These are phyloP conservation scores for Drosophila ustulata DNA, from an alignment of 2,888 invertebrate genomes.

Conservation along the genomic window DNA sequence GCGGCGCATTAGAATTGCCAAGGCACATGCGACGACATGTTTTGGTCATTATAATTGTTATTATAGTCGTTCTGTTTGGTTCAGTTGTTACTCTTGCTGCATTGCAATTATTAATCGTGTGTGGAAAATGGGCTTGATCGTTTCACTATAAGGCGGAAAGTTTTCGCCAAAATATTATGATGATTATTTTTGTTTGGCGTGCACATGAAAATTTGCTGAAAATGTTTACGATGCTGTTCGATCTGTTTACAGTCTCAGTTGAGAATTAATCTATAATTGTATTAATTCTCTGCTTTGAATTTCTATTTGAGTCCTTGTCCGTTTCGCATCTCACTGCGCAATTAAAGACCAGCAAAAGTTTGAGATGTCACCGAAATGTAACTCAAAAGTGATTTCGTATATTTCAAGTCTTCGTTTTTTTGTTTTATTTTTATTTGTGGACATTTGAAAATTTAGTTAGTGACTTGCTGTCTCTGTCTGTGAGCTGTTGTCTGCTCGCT, in stretches of 20 bases:
- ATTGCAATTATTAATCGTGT: constrained; percentile 53
- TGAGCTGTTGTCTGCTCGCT: constrained; percentile 41
- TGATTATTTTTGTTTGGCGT: background rate
- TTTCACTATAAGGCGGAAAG: background rate
- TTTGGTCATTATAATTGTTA: constrained; percentile 70
- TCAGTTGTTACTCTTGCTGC: constrained; percentile 28
- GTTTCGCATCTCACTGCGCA: background rate
- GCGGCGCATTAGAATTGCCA: constrained; percentile 43
- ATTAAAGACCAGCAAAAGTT: background rate
- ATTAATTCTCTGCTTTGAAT: too few species aligned
- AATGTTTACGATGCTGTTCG: background rate
- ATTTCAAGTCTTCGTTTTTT: constrained; percentile 3
- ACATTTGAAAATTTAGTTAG: constrained; percentile 1
- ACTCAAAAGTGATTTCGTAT: constrained; percentile 2
- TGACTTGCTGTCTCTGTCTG: background rate
- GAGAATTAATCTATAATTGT: too few species aligned
- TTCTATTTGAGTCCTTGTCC: background rate
- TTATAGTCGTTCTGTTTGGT: constrained; percentile 12
- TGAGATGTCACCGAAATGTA: constrained; percentile 5
- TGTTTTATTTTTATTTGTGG: constrained; percentile 1
- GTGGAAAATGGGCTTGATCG: constrained; percentile 23
- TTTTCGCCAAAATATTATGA: constrained; percentile 1
- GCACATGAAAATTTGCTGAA: background rate
- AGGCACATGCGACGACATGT: constrained; percentile 65
- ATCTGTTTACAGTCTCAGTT: too few species aligned